Conservation (phyloP, 1,140 invertebrate genomes). For the Whitmania pigra region DNA sequence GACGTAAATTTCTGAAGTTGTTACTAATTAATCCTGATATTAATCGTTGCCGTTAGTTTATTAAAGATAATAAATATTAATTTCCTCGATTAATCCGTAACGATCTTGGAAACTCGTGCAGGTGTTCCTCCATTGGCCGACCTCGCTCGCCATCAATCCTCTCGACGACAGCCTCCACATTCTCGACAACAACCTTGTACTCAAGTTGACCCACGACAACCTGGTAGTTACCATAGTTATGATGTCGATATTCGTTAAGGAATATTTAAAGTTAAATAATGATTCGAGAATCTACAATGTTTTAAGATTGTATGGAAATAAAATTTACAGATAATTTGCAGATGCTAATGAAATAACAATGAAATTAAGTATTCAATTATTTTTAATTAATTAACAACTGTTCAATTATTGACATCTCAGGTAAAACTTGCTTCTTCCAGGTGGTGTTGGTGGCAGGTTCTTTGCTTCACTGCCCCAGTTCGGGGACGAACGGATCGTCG, state of each 20-base stretch:
- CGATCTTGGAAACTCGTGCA: conserved; percentile 27
- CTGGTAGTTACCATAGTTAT: conserved; percentile 64
- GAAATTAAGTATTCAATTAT: too few species aligned
- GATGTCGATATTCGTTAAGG: too few species aligned
- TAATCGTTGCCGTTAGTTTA: neutral
- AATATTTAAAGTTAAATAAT: too few species aligned
- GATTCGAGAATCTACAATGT: neutral
- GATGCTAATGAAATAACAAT: neutral
- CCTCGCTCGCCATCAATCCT: conserved; percentile 80
- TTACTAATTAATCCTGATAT: too few species aligned
- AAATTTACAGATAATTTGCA: neutral
- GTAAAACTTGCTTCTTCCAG: neutral
- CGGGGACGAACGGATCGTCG: too few species aligned
- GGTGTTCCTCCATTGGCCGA: conserved; percentile 85
- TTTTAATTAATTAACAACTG: too few species aligned
- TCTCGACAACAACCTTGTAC: conserved; percentile 87
- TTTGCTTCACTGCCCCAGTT: conserved; percentile 68
- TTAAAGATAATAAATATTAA: neutral
- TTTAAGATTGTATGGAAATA: neutral
- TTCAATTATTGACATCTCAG: too few species aligned
- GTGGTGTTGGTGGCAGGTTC: conserved; percentile 53
- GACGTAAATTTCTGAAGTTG: too few species aligned
- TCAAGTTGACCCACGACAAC: conserved; percentile 75
- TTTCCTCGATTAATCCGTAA: conserved; percentile 11
- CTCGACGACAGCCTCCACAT: conserved; percentile 85